Percentiles rank a stretch among this genome's conserved stretches.
Evolutionary conservation across 1,140 invertebrate species (phyloP).

Genomic region (Pseudomyrmex dendroicus): DNA sequence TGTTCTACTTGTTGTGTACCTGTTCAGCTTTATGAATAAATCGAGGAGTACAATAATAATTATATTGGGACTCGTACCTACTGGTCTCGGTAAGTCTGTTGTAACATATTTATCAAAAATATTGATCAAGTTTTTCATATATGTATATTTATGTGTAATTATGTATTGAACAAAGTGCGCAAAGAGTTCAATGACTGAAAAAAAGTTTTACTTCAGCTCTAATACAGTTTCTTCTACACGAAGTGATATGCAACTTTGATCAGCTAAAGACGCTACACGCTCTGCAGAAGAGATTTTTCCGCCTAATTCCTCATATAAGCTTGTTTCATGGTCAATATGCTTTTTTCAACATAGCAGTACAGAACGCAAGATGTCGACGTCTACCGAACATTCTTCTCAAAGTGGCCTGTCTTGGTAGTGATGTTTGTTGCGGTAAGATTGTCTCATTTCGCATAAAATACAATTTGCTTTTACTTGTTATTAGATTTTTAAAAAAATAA

Average conservation of each 20-base stretch:
- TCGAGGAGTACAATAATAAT: constrained; percentile 74
- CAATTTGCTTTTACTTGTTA: constrained; percentile 22
- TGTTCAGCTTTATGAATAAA: constrained; percentile 79
- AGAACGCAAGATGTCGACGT: constrained; percentile 80
- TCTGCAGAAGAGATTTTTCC: constrained; percentile 79
- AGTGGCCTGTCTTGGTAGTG: constrained; percentile 65
- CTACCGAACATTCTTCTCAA: constrained; percentile 74
- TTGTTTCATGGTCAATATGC: constrained; percentile 80
- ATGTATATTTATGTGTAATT: too few relatives aligned
- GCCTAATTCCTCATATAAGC: constrained; percentile 80
- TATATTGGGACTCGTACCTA: constrained; percentile 74
- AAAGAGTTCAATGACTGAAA: constrained; percentile 1
- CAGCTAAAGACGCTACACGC: constrained; percentile 64
- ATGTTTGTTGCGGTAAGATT: constrained; percentile 78
- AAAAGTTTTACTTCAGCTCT: constrained; percentile 74
- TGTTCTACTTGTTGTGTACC: constrained; percentile 75
- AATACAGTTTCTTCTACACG: constrained; percentile 70
- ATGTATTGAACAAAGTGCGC: constrained; percentile 4
- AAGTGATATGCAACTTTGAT: constrained; percentile 11
- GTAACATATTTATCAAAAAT: constrained; percentile 17
- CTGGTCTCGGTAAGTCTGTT: constrained; percentile 76
- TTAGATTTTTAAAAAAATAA: constrained; percentile 28
- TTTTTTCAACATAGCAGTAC: constrained; percentile 74
- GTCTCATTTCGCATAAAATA: background rate
- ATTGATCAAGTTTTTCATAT: background rate